Base-by-base conservation (phyloP, 2,888 invertebrate species). In the Sarcophaga caerulescens region DNA sequence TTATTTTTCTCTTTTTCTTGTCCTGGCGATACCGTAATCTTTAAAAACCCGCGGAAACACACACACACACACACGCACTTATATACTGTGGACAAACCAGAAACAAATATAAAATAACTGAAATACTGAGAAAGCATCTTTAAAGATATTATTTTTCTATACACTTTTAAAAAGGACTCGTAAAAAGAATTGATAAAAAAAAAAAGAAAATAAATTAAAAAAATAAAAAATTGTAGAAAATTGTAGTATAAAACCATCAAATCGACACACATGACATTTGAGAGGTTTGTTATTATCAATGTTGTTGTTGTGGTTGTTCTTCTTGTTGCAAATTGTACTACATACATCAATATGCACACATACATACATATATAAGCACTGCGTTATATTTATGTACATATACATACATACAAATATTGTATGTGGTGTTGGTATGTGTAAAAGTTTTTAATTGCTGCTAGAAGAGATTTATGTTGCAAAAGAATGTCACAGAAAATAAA, bases 361-460 rank as follows among this genome's bases (percentile, higher is more conserved):
- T 17, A 45, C 3, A 17, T 59, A 44, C 4, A 44, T 76, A 19
- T 17, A 17, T 17, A 52, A 4, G 17, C 14, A 17, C 14, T 47
- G n/a, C 6, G 35, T 35, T 35, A 35, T 35, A 35, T 35, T 35
- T 35, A 35, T 35, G 6, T 35, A 35, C 8, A 35, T 35, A 35
- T 35, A 35, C 8, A 35, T 35, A 35, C 8, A 8, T 35, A 2
- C 3, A 35, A 2, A 35, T 35, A 35, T 10, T 57, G 23, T 25
- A 23, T 8, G 44, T 70, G 10, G 25, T 62, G 62, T 47, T 44
- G 23, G 73, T 75, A 57, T 71, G 73, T 77, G 73, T 47, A 65
- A 70, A 81, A 82, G 78, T 82, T 81, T 82, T 85, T 85, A 85
- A 85, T 85, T 85, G 85, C 85, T 85, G 81, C 63, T 85, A 57